Base-by-base conservation (phyloP, 1,140 invertebrate genomes). In the Cotesia glomerata region DNA sequence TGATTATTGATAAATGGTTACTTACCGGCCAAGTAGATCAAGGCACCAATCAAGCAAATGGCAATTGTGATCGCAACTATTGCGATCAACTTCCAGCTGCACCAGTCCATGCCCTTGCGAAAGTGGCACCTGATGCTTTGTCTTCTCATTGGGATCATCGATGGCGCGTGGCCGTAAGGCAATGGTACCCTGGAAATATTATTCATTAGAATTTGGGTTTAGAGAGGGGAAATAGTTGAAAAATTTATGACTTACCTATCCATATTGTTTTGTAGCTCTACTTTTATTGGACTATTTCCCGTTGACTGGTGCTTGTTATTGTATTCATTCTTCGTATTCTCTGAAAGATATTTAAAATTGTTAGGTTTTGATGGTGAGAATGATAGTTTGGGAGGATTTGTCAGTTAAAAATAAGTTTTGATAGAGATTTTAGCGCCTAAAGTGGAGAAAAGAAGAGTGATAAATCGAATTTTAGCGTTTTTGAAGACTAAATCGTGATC, bases 31-130 rank as follows among this genome's bases (percentile, higher is more conserved):
- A 97, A 93, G 87, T 96, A 97, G 68, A 93, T 92, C 65, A 96
- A 89, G 68, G 94, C 92, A 67, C 95, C 92, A 73, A 92, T 90
- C 74, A 97, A 88, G 74, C 95, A 90, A 74, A 95, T 90, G 74
- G 93, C 92, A 72, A 95, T 89, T 81, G 95, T 91, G 79, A 97
- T 93, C 79, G 95, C 93, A 64, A 93, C 90, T 79, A 97, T 93
- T 26, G 95, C 94, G 63, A 95, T 92, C 83, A 95, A 94, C 85
- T 95, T 95, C 94, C 95, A 97, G 64, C 93, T 94, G 86, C 95
- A 97, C 84, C 93, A 95, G 32, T 94, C 91, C 76, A 95, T 89
- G 75, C 93, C 94, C 88, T 97, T 97, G 80, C 94, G 92, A 81
- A 96, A 95, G 84, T 97, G 95, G 85, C 95, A 94, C 45, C 93